Base-by-base conservation (phyloP, 2,113 vertebrate species). In the Myrmecobius fasciatus region DNA sequence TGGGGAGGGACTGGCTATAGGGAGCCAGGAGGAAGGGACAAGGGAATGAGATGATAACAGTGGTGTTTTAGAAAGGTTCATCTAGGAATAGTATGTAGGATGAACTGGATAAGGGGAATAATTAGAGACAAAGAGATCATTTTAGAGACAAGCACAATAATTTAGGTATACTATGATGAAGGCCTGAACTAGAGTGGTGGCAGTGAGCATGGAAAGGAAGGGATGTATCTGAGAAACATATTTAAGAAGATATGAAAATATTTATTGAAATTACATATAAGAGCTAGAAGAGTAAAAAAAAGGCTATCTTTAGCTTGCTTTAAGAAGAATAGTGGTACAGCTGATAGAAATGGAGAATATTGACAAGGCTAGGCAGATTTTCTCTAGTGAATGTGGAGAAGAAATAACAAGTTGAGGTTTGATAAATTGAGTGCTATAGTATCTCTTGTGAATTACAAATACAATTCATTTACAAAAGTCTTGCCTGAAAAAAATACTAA, bases 201-300 rank as follows among this genome's bases (percentile, higher is more conserved):
- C 5, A 28, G 53, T 31, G 22, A 89, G 75, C 93, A 92, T 3
- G n/a, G 31, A 91, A 12, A 28, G 31, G 25, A 89, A 89, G 26
- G 28, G 25, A 26, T 8, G 53, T 51, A 43, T 8, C 60, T 8
- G 83, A 67, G 52, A 43, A 52, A 10, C 22, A 25, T 46, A 67
- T 49, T 90, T n/a, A 92, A 89, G 9, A 7, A 91, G 91, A 96
- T 9, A n/a, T 31, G n/a, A 95, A 54, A 92, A 90, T 25, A 83
- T 8, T 91, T 0, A 31, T 60, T 75, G 43, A 54, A 17, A 90
- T 43, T 54, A 90, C 22, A 53, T 28, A n/a, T 31, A 52, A 22
- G 92, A 9, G 46, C 26, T 22, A 88, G 95, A 49, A 25, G 0
- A 25, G 75, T 56, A 60, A 91, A 90, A 22, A 90, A 83, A 56